phyloP scores from a whole-genome alignment of 2,113 vertebrate genomes.

The Probosciger aterrimus region DNA sequence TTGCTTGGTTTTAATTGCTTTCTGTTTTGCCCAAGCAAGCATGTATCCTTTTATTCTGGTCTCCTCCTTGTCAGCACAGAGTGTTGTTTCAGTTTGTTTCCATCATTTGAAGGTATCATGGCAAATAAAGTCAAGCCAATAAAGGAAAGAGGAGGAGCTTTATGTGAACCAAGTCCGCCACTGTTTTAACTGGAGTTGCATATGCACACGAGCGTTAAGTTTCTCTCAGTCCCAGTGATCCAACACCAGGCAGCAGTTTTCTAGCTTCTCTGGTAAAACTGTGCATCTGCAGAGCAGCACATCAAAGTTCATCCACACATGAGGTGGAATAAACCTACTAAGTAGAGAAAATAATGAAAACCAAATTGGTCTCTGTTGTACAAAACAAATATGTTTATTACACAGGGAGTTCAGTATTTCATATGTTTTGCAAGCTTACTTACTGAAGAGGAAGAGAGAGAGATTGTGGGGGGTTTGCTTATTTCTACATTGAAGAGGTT shows the following conservation, averaged over 20 bases:
- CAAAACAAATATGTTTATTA: neutral
- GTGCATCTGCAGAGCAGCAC: neutral
- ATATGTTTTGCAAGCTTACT: neutral
- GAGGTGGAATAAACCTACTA: neutral
- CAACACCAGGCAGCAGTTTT: neutral
- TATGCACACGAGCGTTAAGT: neutral
- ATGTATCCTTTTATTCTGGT: rapidly evolving
- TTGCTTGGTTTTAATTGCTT: neutral
- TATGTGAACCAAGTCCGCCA: neutral
- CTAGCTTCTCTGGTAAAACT: neutral
- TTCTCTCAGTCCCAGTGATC: neutral
- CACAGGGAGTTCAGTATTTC: neutral
- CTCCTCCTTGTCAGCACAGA: neutral
- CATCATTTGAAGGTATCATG: neutral
- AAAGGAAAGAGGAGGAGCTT: neutral
- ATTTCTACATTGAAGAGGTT: neutral
- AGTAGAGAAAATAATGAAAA: neutral
- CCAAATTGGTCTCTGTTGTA: neutral
- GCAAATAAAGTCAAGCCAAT: neutral
- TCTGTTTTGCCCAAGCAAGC: neutral
- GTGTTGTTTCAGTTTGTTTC: neutral
- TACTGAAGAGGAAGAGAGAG: neutral
- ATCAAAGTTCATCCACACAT: neutral
- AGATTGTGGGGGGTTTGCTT: neutral
- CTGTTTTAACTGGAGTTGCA: neutral